Evolutionary conservation across 2,113 vertebrate species (phyloP).

Genomic region (Lutjanus erythropterus): DNA sequence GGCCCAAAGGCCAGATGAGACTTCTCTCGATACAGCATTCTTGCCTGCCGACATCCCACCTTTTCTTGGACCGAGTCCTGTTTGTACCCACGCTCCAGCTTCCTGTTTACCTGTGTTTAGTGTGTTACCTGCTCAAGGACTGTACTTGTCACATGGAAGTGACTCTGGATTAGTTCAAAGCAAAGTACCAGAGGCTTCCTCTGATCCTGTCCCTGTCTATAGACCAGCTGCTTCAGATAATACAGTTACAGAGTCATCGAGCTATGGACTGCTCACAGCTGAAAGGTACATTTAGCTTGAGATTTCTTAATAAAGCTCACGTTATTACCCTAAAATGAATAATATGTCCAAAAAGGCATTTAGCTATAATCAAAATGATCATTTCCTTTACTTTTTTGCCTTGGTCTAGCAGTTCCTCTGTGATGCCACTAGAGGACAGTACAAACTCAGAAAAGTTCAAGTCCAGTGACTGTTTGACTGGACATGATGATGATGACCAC

Average conservation of each 20-base stretch:
- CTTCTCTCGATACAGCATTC: neutral
- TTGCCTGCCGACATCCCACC: neutral
- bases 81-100: conserved; percentile 1
- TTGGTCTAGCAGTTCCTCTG: conserved; percentile 10
- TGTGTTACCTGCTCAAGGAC: conserved; percentile 10
- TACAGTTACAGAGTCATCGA: neutral
- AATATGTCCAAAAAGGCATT: neutral
- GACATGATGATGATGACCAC: neutral
- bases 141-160: neutral
- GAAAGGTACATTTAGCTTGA: conserved; percentile 6
- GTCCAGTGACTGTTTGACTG: neutral
- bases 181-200: neutral
- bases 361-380: neutral
- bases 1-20: neutral
- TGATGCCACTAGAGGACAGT: conserved; percentile 42
- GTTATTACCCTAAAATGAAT: neutral
- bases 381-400: neutral
- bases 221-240: neutral
- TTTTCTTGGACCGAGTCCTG: neutral
- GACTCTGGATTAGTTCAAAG: neutral
- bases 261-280: neutral
- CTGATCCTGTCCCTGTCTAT: neutral
- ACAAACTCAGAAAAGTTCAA: conserved; percentile 42
- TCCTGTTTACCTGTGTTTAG: conserved; percentile 11
- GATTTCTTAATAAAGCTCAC: neutral